A percentile compares a stretch with the other conserved stretches of the same genome.
These are phyloP conservation scores for Fringilla coelebs DNA, from an alignment of 2,797 vertebrate genomes.

Conservation along the genomic window DNA sequence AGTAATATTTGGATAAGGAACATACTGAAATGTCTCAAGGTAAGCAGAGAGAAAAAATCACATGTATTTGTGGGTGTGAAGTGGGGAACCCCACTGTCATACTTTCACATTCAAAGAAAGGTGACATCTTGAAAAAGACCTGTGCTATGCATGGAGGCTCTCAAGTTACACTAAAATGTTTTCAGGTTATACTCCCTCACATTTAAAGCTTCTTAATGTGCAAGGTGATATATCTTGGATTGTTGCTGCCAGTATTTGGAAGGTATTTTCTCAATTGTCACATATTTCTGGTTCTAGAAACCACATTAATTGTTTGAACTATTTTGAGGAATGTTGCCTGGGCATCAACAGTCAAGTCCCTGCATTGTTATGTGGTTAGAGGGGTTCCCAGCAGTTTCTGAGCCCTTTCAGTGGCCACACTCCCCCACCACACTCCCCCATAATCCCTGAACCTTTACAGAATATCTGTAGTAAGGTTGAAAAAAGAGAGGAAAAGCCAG, in stretches of 20 bases:
- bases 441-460: neutral
- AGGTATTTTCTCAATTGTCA: neutral
- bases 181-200: neutral
- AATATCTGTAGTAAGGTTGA: neutral
- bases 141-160: fast-evolving
- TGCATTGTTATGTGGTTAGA: neutral
- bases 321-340: neutral
- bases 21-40: neutral
- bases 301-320: neutral
- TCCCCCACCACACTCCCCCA: neutral
- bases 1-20: neutral
- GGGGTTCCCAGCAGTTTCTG: neutral
- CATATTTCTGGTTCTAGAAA: neutral
- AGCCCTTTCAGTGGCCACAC: neutral
- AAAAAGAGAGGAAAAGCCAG: neutral
- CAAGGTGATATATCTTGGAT: neutral
- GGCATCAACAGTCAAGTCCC: neutral
- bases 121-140: neutral
- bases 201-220: neutral
- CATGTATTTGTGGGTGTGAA: neutral
- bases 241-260: neutral
- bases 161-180: neutral
- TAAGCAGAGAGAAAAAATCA: neutral
- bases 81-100: neutral
- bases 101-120: neutral